Conservation (phyloP, 2,888 invertebrate genomes). For the Melanostoma scalare region DNA sequence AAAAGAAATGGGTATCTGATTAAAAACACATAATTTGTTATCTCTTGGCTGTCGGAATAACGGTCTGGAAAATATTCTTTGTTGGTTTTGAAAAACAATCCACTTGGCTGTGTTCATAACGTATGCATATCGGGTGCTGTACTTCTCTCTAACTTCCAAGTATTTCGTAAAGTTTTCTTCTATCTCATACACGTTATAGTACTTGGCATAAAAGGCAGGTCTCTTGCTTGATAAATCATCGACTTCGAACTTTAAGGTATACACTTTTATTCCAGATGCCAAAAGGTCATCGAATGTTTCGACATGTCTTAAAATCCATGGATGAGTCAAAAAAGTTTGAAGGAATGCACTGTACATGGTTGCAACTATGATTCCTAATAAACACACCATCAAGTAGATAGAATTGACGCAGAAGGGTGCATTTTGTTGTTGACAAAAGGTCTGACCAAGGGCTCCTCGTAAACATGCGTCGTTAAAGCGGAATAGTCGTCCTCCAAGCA, state of each 20-base stretch:
- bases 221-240: slow-evolving; percentile 20
- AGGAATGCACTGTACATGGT: slow-evolving; percentile 79
- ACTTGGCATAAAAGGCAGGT: slow-evolving; percentile 69
- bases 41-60: slow-evolving; percentile 75
- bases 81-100: slow-evolving; percentile 77
- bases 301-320: slow-evolving; percentile 75
- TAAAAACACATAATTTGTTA: slow-evolving; percentile 75
- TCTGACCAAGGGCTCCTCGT: slow-evolving; percentile 77
- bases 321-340: slow-evolving; percentile 77
- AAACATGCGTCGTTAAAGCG: slow-evolving; percentile 78
- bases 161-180: slow-evolving; percentile 74
- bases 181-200: slow-evolving; percentile 75
- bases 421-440: slow-evolving; percentile 75
- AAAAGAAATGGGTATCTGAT: slow-evolving; percentile 76
- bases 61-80: slow-evolving; percentile 76
- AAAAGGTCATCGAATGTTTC: slow-evolving; percentile 76
- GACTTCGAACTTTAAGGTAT: background rate
- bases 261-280: slow-evolving; percentile 72
- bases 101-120: slow-evolving; percentile 76
- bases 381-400: slow-evolving; percentile 77
- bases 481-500: slow-evolving; percentile 72
- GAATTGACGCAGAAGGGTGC: slow-evolving; percentile 75
- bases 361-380: slow-evolving; percentile 78
- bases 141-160: slow-evolving; percentile 75
- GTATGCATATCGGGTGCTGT: slow-evolving; percentile 76